These are phyloP conservation scores for Heliothis peltigera DNA, from an alignment of 2,888 invertebrate genomes.

Conservation along the genomic window DNA sequence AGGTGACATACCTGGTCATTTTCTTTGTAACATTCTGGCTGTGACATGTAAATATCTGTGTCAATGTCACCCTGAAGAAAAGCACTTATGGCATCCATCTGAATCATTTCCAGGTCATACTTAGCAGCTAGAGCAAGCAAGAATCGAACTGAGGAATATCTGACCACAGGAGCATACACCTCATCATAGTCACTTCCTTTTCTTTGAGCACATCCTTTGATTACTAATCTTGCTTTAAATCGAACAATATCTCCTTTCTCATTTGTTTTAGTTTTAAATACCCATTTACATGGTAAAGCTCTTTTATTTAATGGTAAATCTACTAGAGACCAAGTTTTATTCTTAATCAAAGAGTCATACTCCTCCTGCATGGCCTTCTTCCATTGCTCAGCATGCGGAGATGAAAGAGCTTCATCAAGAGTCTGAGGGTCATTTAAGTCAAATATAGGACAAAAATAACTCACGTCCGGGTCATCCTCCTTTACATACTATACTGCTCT, in stretches of 20 bases:
- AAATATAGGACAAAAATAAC: constrained; percentile 3
- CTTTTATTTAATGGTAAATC: constrained; percentile 21
- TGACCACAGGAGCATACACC: constrained; percentile 43
- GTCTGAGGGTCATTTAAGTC: neutral
- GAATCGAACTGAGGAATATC: constrained; percentile 5
- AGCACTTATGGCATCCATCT: constrained; percentile 40
- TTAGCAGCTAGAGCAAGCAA: constrained; percentile 51
- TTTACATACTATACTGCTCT: neutral
- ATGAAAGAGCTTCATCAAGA: neutral
- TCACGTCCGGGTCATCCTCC: constrained; percentile 1
- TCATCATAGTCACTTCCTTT: constrained; percentile 51
- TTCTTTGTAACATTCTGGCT: constrained; percentile 41
- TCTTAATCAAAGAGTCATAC: too few species aligned
- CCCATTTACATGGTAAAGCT: constrained; percentile 34
- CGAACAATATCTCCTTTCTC: constrained; percentile 4
- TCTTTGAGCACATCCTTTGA: constrained; percentile 29
- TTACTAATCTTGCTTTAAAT: constrained; percentile 29
- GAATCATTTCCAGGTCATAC: constrained; percentile 24
- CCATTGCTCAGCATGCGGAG: too few species aligned
- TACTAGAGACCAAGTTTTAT: too few species aligned
- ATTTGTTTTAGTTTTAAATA: constrained; percentile 36
- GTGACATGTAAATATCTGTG: constrained; percentile 59
- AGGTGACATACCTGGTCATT: constrained; percentile 46
- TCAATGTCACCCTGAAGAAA: constrained; percentile 60
- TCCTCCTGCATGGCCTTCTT: too few species aligned